Evolutionary conservation across 2,888 invertebrate genomes (phyloP).

Genomic region (Stenichneumon culpator): DNA sequence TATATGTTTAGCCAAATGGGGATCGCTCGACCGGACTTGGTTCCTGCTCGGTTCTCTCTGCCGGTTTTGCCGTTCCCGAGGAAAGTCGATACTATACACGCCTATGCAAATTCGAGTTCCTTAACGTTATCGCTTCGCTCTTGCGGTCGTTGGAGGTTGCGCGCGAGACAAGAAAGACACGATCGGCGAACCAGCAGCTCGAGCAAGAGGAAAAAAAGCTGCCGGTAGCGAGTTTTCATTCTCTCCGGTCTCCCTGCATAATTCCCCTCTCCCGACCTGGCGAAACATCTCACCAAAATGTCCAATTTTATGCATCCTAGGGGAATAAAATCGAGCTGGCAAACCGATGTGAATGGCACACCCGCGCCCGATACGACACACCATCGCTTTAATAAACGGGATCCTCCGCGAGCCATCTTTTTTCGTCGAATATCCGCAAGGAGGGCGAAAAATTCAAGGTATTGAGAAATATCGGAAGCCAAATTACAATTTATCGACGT

Average conservation of each 20-base stretch:
- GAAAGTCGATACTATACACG: slow-evolving; percentile 47
- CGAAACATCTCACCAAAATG: slow-evolving; percentile 37
- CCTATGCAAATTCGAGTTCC: slow-evolving; percentile 65
- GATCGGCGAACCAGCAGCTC: slow-evolving; percentile 12
- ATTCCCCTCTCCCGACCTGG: slow-evolving; percentile 22
- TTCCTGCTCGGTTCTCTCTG: background rate
- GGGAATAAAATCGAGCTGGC: slow-evolving; percentile 38
- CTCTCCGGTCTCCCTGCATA: background rate
- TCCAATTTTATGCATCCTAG: slow-evolving; percentile 30
- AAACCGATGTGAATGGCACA: slow-evolving; percentile 15
- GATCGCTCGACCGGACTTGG: slow-evolving; percentile 54
- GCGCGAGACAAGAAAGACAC: slow-evolving; percentile 46
- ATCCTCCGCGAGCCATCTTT: background rate
- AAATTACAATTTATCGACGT: slow-evolving; percentile 17
- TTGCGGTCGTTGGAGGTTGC: slow-evolving; percentile 54
- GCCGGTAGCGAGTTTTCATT: background rate
- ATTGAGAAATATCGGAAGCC: slow-evolving; percentile 1
- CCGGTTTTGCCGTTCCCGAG: slow-evolving; percentile 36
- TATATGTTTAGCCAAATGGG: slow-evolving; percentile 15
- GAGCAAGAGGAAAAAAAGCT: background rate
- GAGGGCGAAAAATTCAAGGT: slow-evolving; percentile 5
- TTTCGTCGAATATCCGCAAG: background rate
- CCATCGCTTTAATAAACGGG: background rate
- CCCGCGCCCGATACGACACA: slow-evolving; percentile 1
- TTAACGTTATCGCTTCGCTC: slow-evolving; percentile 62